These are phyloP conservation scores for Dipodomys stephensi DNA, from an alignment of 2,113 vertebrate species.

Conservation along the genomic window DNA sequence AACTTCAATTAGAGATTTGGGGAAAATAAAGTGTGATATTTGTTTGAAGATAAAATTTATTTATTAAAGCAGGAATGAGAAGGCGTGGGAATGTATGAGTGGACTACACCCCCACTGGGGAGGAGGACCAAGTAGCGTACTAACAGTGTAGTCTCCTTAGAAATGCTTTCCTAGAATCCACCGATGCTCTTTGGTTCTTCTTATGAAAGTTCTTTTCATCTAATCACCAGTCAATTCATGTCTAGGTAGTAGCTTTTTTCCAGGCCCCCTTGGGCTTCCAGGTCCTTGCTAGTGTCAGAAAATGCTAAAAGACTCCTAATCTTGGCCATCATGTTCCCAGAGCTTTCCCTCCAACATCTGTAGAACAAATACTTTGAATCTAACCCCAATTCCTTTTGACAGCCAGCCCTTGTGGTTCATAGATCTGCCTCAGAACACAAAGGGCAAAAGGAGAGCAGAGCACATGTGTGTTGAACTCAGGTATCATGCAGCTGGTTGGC, in stretches of 20 bases:
- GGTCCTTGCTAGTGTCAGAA: background rate
- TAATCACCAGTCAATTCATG: fast-evolving
- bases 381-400: background rate
- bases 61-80: background rate
- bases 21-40: background rate
- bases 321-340: background rate
- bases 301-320: background rate
- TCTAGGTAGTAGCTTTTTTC: background rate
- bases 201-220: background rate
- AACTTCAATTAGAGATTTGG: background rate
- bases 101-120: fast-evolving
- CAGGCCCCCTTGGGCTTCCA: background rate
- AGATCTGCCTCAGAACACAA: background rate
- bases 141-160: fast-evolving
- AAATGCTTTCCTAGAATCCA: background rate
- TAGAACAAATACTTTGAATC: background rate
- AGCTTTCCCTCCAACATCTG: background rate
- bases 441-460: background rate
- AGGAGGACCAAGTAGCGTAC: fast-evolving
- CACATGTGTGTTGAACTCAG: fast-evolving
- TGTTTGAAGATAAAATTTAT: background rate
- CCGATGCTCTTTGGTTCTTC: background rate
- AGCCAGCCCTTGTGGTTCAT: background rate
- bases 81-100: too few relatives aligned
- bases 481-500: background rate